Base-by-base conservation (phyloP, 1,140 invertebrate genomes). In the Sesamia nonagrioides region DNA sequence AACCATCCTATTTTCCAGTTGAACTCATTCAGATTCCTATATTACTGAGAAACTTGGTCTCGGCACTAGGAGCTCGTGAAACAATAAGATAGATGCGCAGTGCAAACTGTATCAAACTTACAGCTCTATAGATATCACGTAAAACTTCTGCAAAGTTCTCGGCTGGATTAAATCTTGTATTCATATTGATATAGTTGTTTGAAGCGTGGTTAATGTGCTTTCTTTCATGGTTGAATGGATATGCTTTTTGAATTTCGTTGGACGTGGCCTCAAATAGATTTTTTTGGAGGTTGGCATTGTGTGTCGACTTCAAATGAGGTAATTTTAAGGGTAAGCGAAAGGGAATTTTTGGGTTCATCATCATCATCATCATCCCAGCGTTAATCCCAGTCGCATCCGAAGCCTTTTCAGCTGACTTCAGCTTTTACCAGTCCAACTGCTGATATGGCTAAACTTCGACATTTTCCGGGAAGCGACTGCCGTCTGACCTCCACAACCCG, bases 151-250 rank as follows among this genome's bases (percentile, higher is more conserved):
- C 18, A 56, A 56, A 56, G 18, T 56, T 56, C 7, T 8, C 21
- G 9, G 18, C 54, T 18, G 54, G 21, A 11, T 9, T 8, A 27
- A 27, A 56, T 56, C 54, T 56, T 56, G 54, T 56, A 56, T 56
- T 56, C 54, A 56, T 56, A 56, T 56, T 56, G 54, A 56, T 56
- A 27, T 54, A 18, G 54, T 56, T 56, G 7, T 17, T 56, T 56
- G 54, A 11, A 13, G 54, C 18, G 2, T 3, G 21, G 18, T 8
- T 9, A 2, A 6, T 18, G 3, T 27, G 18, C 1, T 8, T 56
- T 56, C 1, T 8, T 56, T 56, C 27, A 13, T 11, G 42, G 13
- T 45, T 11, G 6, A 13, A 45, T 15, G 42, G 42, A 45, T 0
- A 4, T 45, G 8, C 3, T 45, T 15, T 45, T 56, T 56, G 50